Evolutionary conservation across 1,140 invertebrate species (phyloP), one percentile per base, ranked within the genome.

Genomic region (Drosophila orena): DNA sequence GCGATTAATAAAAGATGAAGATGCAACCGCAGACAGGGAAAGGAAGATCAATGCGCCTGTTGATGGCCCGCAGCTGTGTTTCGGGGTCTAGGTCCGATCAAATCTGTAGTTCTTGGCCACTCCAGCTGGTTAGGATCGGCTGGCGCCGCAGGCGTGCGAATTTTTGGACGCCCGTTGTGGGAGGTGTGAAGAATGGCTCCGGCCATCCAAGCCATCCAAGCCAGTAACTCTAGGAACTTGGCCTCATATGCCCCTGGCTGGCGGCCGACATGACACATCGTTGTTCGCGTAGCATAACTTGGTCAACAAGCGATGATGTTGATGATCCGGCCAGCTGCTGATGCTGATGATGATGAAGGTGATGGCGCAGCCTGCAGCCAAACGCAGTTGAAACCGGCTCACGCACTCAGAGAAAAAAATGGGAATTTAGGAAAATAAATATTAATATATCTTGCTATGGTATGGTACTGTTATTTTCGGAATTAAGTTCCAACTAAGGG

Each of bases 1-100:
- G 57, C 83, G 83, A 86, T 86, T 83, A 88, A 86, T 86, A 81
- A 79, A 58, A 88, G 83, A 86, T 86, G 83, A 88, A 86, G 83
- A 86, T 86, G 83, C 83, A 54, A 79, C 58, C 40, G 35, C 70
- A 20, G 30, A 58, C 60, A 30, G 52, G 17, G 20, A 15, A 60
- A 49, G 49, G 24, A 50, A 65, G 49, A 66, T 81, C 62, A 68
- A 70, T 75, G 64, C 43, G 15, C 1, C 49, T 64, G 78, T 52
- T 80, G 78, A 78, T 78, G 70, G 77, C 69, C 52, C n/a, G 38
- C 57, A 59, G 47, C 57, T 15, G 60, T 24, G 59, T 52, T 55
- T 54, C n/a, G 52, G 24, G 46, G 68, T 59, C 66, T 74, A 52
- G 65, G 17, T 65, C 43, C 50, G 38, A 60, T 57, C 56, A n/a